A percentile compares a stretch with the other conserved stretches of the same genome.
phyloP scores from a whole-genome alignment of 2,797 vertebrate species.

The Tauraco hartlaubi region DNA sequence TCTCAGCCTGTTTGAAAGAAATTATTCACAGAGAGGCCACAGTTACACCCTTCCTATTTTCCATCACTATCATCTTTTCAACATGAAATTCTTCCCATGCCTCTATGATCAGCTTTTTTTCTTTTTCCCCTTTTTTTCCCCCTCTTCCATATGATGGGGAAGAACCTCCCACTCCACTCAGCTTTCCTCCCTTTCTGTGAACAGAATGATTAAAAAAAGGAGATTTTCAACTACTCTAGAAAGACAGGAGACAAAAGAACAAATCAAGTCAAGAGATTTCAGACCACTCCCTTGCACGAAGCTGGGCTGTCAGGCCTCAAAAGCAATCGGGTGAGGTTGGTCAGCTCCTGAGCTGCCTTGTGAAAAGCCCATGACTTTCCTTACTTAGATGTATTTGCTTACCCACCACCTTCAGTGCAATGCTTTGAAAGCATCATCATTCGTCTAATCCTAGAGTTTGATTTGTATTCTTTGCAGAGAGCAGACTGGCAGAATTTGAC shows the following conservation, averaged over 20 bases:
- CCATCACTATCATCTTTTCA: neutral
- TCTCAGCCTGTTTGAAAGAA: neutral
- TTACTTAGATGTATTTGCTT: neutral
- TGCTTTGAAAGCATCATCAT: neutral
- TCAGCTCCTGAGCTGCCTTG: neutral
- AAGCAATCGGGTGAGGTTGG: accelerated
- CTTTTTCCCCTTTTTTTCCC: neutral
- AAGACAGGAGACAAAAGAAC: neutral
- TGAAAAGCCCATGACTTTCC: neutral
- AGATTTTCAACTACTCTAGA: neutral
- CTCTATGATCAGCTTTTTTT: neutral
- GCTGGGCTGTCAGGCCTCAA: neutral
- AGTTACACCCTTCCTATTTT: neutral
- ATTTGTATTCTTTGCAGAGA: neutral
- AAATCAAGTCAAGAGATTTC: neutral
- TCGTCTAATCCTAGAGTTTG: neutral
- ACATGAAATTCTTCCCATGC: neutral
- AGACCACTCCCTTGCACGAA: neutral
- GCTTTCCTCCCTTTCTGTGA: neutral
- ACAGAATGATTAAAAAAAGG: neutral
- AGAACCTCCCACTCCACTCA: neutral
- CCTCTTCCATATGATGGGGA: neutral
- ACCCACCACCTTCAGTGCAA: neutral
- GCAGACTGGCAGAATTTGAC: neutral
- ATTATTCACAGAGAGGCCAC: neutral